Evolutionary conservation across 2,113 vertebrate genomes (phyloP).

Genomic region (Phrynosoma platyrhinos): DNA sequence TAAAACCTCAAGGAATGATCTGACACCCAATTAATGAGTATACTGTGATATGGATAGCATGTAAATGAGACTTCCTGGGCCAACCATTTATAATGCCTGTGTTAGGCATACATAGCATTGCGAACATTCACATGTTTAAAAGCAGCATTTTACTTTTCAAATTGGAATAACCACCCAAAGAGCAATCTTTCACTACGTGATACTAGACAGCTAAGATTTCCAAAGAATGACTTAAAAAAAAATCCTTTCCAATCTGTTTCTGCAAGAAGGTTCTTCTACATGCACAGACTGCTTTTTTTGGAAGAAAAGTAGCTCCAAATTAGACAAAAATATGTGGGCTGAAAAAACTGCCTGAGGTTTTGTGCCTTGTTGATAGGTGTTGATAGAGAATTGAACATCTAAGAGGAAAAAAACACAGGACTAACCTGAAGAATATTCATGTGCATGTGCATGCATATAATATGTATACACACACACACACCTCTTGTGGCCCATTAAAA

Average conservation of each 20-base stretch:
- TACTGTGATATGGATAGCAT: too few species aligned
- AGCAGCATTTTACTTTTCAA: neutral
- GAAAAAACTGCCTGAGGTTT: neutral
- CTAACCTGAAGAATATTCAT: neutral
- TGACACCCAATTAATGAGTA: neutral
- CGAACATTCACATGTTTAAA: neutral
- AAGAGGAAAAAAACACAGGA: neutral
- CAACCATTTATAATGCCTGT: neutral
- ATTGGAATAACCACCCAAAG: neutral
- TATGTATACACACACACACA: neutral
- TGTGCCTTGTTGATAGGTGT: neutral
- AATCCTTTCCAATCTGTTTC: neutral
- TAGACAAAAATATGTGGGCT: neutral
- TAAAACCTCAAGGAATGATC: too few species aligned
- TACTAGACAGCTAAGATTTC: neutral
- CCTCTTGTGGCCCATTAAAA: neutral
- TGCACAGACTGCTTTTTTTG: neutral
- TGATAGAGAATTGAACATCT: neutral
- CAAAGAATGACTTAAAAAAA: neutral
- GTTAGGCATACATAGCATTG: too few species aligned
- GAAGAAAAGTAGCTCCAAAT: neutral
- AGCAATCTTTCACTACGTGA: neutral
- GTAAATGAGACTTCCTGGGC: neutral
- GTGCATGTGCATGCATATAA: neutral
- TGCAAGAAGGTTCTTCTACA: neutral